phyloP scores from a whole-genome alignment of 2,113 vertebrate genomes.

The Illadopsis cleaveri region DNA sequence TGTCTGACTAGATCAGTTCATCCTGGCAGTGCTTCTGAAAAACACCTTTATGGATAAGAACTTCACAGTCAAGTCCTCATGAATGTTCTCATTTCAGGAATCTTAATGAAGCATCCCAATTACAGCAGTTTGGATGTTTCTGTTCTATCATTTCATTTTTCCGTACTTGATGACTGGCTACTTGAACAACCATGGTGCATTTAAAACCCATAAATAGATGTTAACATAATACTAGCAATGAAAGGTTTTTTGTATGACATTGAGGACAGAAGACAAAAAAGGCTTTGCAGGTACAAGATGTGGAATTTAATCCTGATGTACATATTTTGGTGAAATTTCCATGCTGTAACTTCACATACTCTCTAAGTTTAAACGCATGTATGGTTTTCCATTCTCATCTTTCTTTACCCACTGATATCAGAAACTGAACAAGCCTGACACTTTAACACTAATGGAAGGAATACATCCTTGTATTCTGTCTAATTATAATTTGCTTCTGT shows the following conservation, averaged over 20 bases:
- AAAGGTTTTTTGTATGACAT: not conserved
- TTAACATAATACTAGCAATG: not conserved
- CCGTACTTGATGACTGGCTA: not conserved
- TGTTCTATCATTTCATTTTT: not conserved
- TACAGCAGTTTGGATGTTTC: not conserved
- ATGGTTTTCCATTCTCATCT: not conserved
- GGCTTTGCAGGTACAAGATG: not conserved
- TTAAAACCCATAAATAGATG: constrained; percentile 8
- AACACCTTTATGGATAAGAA: not conserved
- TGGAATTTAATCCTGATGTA: not conserved
- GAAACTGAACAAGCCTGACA: not conserved
- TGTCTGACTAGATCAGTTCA: not conserved
- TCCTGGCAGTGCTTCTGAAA: not conserved
- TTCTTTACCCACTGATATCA: not conserved
- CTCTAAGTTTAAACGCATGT: not conserved
- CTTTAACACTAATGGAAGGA: not conserved
- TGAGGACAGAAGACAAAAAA: not conserved
- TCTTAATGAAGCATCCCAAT: not conserved
- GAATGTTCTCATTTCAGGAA: not conserved
- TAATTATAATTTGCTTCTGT: not conserved
- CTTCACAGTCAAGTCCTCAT: not conserved
- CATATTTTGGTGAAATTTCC: not conserved
- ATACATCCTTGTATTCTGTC: not conserved
- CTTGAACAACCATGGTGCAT: not conserved
- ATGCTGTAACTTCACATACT: not conserved